Conservation (phyloP, 2,797 vertebrate species). For the Silurus lanzhouensis region DNA sequence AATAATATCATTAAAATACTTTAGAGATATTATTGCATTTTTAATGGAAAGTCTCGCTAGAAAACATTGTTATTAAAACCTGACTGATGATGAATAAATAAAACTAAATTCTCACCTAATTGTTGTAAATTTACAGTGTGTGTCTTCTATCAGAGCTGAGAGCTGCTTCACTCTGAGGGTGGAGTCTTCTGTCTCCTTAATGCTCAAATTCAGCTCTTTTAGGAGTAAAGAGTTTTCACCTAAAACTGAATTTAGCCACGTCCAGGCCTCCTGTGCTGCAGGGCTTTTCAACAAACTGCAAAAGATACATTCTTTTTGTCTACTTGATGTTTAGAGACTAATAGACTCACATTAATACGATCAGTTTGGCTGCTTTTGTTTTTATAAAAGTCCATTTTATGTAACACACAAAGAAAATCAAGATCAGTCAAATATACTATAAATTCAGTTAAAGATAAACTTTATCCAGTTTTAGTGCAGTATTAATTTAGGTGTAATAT, state of each 20-base stretch:
- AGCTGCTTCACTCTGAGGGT: constrained; percentile 40
- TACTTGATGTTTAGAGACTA: background rate
- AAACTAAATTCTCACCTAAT: background rate
- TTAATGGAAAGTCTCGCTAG: background rate
- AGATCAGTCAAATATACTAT: background rate
- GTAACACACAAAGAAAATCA: background rate
- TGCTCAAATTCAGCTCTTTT: constrained; percentile 57
- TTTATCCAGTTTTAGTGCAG: background rate
- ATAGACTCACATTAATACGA: background rate
- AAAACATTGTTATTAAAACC: background rate
- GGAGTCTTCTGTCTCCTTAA: constrained; percentile 49
- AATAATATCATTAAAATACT: background rate
- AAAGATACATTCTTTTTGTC: background rate
- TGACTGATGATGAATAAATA: background rate
- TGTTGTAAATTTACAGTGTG: background rate
- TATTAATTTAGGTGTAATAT: background rate
- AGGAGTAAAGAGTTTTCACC: constrained; percentile 28
- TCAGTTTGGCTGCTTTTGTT: background rate
- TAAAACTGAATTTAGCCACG: background rate
- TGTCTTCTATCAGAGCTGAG: background rate
- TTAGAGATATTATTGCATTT: background rate
- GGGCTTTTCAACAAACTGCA: background rate
- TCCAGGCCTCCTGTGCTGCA: background rate
- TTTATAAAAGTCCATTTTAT: background rate
- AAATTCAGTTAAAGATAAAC: background rate